phyloP scores from a whole-genome alignment of 2,797 vertebrate species.

The Pitangus sulphuratus region DNA sequence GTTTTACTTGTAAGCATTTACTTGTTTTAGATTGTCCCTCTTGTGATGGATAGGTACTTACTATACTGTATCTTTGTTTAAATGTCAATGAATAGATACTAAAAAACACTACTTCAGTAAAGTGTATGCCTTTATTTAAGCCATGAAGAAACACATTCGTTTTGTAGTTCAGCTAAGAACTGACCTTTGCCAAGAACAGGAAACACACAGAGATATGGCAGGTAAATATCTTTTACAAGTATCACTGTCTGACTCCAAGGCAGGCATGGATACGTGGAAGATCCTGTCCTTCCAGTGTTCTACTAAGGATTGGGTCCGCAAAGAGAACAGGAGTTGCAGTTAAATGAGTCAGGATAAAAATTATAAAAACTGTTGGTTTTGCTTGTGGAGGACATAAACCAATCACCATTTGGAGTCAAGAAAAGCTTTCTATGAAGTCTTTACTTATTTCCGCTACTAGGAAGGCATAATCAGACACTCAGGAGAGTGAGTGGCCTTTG shows the following conservation, averaged over 20 bases:
- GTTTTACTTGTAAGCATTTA: background rate
- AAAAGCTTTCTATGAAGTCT: background rate
- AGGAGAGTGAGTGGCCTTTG: background rate
- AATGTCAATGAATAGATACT: background rate
- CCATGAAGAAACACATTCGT: background rate
- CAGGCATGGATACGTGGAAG: background rate
- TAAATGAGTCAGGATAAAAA: background rate
- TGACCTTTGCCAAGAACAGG: background rate
- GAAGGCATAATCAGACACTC: background rate
- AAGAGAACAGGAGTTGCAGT: background rate
- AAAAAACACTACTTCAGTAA: background rate
- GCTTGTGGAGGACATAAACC: background rate
- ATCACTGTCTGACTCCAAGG: background rate
- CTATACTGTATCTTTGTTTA: background rate
- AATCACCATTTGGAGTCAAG: background rate
- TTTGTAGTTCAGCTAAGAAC: background rate
- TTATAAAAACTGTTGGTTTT: background rate
- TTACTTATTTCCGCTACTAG: background rate
- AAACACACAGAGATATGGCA: background rate
- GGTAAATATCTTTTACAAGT: background rate
- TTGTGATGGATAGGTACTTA: background rate
- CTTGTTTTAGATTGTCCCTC: background rate
- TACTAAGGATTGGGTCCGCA: background rate
- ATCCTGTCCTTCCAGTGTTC: background rate
- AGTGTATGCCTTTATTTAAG: background rate